Evolutionary conservation across 2,888 invertebrate species (phyloP).

Genomic region (Eulithis prunata): DNA sequence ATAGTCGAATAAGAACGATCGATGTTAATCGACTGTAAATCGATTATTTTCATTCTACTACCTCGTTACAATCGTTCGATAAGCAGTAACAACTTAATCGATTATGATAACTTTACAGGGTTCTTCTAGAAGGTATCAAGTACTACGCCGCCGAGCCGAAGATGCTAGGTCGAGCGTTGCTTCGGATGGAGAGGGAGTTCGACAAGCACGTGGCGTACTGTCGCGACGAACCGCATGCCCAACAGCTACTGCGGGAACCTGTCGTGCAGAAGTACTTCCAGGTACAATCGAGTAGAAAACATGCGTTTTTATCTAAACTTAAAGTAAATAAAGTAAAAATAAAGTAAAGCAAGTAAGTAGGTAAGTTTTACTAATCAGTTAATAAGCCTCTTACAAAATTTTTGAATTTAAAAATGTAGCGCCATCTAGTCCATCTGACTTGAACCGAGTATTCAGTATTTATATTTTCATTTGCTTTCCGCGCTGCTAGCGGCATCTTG

Average conservation of each 20-base stretch:
- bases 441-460: neutral
- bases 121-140: slow-evolving; percentile 95
- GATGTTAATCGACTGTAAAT: no score
- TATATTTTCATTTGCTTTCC: neutral
- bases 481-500: slow-evolving; percentile 19
- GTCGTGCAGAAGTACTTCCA: slow-evolving; percentile 91
- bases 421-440: slow-evolving; percentile 29
- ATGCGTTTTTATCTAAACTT: no score
- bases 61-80: no score
- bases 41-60: no score
- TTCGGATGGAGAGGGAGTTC: slow-evolving; percentile 96
- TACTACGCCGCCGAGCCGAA: slow-evolving; percentile 95
- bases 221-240: slow-evolving; percentile 92
- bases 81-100: no score
- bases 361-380: no score
- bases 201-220: slow-evolving; percentile 97
- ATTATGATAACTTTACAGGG: slow-evolving; percentile 78
- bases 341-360: no score
- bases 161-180: slow-evolving; percentile 94
- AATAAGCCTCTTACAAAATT: no score
- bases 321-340: no score
- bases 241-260: slow-evolving; percentile 90
- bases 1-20: no score
- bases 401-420: neutral
- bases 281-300: slow-evolving; percentile 72